Base-by-base conservation (phyloP, 2,888 invertebrate species). In the Drosophila koepferae region DNA sequence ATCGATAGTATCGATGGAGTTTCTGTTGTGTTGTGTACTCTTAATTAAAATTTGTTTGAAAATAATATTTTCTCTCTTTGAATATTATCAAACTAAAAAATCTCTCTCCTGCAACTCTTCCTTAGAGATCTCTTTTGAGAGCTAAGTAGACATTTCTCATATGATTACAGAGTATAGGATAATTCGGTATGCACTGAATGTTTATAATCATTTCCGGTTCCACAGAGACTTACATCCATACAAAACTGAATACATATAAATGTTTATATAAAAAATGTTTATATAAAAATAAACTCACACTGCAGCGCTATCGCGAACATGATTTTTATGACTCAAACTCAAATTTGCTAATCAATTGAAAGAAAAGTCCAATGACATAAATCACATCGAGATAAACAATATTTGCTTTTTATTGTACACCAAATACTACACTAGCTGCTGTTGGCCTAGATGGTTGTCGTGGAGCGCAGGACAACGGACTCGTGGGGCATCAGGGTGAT, bases 401-500 rank as follows among this genome's bases (percentile, higher is more conserved):
- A 31, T 60, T 49, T 49, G 31, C 5, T 28, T 40, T 65, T 65
- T 56, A 69, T 56, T 51, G 14, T 7, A 56, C 18, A 18, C 6
- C 38, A 28, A n/a, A 7, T 41, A 40, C 0, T 20, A 16, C 1
- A 28, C 5, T 28, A 28, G 6, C 28, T 5, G 9, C 3, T 20
- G 14, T 20, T 23, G 6, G 16, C 14, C 10, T 34, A 85, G 40
- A 63, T 48, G 8, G 64, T 81, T 6, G 72, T 71, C 3, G 77
- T 82, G 43, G 91, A 88, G 31, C 86, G 90, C 31, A 91, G 64
- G 9, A 91, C 90, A 64, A 91, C 67, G 60, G 90, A 71, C 75
- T 91, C 91, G 61, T 91, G 73, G 14, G 91, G 91, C 85, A 91
- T 85, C 40, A 91, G 72, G 6, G 81, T 82, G 6, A 91, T 64